phyloP scores from a whole-genome alignment of 2,797 vertebrate genomes.

The Bradypus variegatus region DNA sequence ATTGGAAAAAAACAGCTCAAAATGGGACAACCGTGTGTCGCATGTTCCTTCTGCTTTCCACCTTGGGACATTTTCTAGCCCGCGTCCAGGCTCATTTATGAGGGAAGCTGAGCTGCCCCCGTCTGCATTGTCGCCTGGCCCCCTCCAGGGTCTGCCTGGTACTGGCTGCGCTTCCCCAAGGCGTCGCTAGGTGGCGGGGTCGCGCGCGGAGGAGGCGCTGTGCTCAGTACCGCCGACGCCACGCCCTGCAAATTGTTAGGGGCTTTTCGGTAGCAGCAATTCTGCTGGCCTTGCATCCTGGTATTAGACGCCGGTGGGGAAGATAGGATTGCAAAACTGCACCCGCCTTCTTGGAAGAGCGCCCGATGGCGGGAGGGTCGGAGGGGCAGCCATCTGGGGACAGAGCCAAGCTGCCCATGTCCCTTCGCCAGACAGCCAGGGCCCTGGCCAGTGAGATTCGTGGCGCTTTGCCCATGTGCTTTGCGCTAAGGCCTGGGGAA shows the following conservation, averaged over 20 bases:
- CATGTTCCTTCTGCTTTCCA: background rate
- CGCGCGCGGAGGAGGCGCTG: background rate
- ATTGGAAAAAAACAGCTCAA: background rate
- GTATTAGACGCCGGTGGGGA: background rate
- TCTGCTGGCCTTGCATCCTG: background rate
- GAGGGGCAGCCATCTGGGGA: background rate
- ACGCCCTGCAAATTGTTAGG: constrained; percentile 22
- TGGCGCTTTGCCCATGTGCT: background rate
- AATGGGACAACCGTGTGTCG: background rate
- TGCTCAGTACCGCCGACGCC: background rate
- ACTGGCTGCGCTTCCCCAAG: background rate
- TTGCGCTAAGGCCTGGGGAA: background rate
- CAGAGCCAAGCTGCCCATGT: background rate
- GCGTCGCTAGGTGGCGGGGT: constrained; percentile 48
- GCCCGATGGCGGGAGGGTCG: background rate
- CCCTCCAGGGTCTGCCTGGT: fast-evolving
- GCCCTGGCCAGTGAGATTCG: background rate
- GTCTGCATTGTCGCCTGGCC: fast-evolving
- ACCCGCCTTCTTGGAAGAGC: background rate
- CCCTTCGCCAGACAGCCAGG: background rate
- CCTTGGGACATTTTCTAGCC: background rate
- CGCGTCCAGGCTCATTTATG: background rate
- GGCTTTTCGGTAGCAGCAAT: background rate
- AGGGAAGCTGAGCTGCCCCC: background rate
- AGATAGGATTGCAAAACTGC: background rate